These are phyloP conservation scores for Ancistrus triradiatus DNA, from an alignment of 2,113 vertebrate genomes.

Conservation along the genomic window DNA sequence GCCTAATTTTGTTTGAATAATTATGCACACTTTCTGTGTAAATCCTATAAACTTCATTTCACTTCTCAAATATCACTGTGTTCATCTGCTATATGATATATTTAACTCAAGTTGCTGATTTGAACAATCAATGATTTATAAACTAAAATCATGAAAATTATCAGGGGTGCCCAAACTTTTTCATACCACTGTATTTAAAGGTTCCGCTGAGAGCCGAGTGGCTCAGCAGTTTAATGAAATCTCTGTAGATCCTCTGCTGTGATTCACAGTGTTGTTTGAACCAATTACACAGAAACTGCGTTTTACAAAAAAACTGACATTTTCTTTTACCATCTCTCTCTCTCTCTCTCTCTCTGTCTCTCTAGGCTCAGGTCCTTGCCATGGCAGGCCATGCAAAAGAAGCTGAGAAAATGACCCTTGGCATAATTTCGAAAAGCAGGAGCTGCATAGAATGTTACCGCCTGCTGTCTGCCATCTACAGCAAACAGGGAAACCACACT, in stretches of 20 bases:
- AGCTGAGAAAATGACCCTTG: constrained; percentile 79
- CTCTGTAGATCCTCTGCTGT: constrained; percentile 10
- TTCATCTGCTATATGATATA: no score
- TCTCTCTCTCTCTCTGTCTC: background rate
- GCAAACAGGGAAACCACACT: constrained; percentile 79
- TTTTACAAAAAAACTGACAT: background rate
- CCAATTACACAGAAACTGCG: background rate
- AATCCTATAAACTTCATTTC: no score
- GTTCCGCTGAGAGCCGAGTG: background rate
- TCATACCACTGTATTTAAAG: no score
- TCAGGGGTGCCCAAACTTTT: no score
- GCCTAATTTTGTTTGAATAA: no score
- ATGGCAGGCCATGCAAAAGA: constrained; percentile 78
- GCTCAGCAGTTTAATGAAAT: constrained; percentile 17
- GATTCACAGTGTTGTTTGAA: constrained; percentile 15
- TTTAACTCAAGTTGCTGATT: no score
- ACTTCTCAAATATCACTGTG: no score
- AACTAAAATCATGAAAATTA: no score
- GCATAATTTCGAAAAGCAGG: constrained; percentile 71
- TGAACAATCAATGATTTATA: no score
- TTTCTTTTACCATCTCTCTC: constrained; percentile 7
- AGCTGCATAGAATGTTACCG: constrained; percentile 89
- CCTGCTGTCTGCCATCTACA: constrained; percentile 89
- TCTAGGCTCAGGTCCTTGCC: constrained; percentile 87
- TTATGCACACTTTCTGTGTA: no score